phyloP scores from a whole-genome alignment of 2,113 vertebrate species.

The Phainopepla nitens region DNA sequence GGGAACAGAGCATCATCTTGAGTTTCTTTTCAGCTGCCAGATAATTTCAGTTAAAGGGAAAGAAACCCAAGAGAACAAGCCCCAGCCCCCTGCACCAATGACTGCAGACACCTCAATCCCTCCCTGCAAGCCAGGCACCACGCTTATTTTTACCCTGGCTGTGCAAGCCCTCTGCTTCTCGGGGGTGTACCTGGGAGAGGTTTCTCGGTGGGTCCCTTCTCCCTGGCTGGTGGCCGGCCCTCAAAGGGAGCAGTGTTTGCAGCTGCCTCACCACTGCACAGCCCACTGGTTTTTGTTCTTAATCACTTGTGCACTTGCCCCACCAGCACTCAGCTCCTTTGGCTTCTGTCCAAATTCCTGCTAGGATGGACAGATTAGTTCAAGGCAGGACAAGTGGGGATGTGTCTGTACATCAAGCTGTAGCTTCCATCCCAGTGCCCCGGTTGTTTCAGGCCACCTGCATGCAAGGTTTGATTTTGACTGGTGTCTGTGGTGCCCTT shows the following conservation, averaged over 20 bases:
- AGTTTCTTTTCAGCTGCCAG: not conserved
- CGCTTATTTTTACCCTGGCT: not conserved
- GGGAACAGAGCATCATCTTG: not conserved
- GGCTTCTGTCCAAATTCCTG: not conserved
- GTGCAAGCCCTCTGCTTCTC: not conserved
- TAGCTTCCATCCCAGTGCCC: not conserved
- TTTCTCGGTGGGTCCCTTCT: not conserved
- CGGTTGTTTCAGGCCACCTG: not conserved
- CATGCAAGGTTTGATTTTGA: not conserved
- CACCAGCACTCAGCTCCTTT: not conserved
- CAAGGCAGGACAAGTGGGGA: not conserved
- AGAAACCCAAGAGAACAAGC: not conserved
- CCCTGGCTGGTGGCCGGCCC: not conserved
- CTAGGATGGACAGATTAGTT: not conserved
- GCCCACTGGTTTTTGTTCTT: not conserved
- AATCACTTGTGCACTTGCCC: not conserved
- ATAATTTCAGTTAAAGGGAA: not conserved
- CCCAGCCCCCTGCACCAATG: fast-evolving
- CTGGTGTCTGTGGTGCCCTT: not conserved
- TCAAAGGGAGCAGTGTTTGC: not conserved
- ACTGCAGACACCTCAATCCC: not conserved
- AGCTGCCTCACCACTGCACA: not conserved
- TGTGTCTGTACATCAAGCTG: fast-evolving
- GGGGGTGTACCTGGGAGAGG: not conserved
- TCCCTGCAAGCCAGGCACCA: not conserved